Evolutionary conservation across 2,888 invertebrate genomes (phyloP).

Genomic region (Gnatocerus cornutus): DNA sequence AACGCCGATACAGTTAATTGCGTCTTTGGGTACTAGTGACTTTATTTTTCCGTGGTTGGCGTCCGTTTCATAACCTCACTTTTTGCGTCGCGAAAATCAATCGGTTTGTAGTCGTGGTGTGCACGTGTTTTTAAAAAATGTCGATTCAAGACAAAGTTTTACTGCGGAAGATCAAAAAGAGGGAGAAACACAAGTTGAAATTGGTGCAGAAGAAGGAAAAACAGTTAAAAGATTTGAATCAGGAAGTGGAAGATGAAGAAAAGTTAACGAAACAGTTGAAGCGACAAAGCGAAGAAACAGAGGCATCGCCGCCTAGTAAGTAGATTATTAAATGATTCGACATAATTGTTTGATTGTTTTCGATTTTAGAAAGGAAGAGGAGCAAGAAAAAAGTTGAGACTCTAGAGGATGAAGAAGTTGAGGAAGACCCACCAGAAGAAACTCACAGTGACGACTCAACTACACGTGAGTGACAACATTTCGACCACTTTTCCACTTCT

Average conservation of each 20-base stretch:
- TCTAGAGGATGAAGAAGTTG: neutral
- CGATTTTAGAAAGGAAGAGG: no score
- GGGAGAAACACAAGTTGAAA: slow-evolving; percentile 81
- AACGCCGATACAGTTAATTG: no score
- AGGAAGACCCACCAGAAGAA: slow-evolving; percentile 50
- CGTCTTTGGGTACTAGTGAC: no score
- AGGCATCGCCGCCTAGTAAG: no score
- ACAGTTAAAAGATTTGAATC: slow-evolving; percentile 54
- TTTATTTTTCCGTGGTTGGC: no score
- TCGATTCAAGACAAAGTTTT: slow-evolving; percentile 81
- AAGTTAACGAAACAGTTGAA: neutral
- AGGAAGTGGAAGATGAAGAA: neutral
- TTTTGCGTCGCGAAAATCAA: no score
- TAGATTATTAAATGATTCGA: no score
- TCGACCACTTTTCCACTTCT: neutral
- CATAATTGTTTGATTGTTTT: no score
- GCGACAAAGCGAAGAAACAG: no score
- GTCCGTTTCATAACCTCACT: no score
- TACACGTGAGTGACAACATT: neutral
- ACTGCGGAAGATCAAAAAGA: slow-evolving; percentile 85
- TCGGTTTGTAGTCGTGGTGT: no score
- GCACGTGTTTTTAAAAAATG: slow-evolving; percentile 68
- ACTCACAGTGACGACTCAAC: neutral
- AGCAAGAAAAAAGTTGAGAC: no score
- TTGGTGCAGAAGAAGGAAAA: slow-evolving; percentile 75